Percentiles rank a stretch among this genome's conserved stretches.
phyloP scores from a whole-genome alignment of 2,113 vertebrate genomes.

The Turdus rufiventris region DNA sequence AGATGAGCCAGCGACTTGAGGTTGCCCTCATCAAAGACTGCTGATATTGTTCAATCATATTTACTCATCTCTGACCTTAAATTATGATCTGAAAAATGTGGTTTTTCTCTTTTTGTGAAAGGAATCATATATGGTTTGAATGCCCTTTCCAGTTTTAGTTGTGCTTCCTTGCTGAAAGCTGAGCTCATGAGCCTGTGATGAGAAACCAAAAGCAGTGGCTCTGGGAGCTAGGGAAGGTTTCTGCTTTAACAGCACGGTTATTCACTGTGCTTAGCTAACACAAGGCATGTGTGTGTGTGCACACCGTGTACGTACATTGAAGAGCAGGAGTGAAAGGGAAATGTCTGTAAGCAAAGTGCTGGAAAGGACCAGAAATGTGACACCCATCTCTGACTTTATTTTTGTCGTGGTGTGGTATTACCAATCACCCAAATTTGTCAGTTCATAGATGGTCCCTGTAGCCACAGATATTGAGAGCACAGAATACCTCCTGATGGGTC shows the following conservation, averaged over 20 bases:
- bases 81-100: not conserved
- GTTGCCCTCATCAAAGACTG: constrained; percentile 62
- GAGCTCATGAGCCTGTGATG: constrained; percentile 3
- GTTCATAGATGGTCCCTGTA: not conserved
- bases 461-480: constrained; percentile 1
- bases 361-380: not conserved
- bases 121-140: constrained; percentile 47
- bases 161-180: constrained; percentile 55
- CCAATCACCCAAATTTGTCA: not conserved
- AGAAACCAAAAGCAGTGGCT: constrained; percentile 3
- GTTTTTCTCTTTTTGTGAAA: constrained; percentile 43
- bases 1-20: constrained; percentile 61
- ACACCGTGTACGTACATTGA: fast-evolving
- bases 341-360: not conserved
- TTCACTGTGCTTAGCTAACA: constrained; percentile 2
- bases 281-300: not conserved
- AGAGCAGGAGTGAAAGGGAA: not conserved
- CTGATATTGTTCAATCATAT: constrained; percentile 67
- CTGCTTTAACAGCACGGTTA: not conserved
- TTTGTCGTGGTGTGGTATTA: not conserved
- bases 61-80: constrained; percentile 50
- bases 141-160: constrained; percentile 45
- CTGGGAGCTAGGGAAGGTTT: not conserved
- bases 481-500: not conserved
- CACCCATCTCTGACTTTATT: not conserved